phyloP scores from a whole-genome alignment of 1,140 invertebrate species.

The Drosophila kepulauana region DNA sequence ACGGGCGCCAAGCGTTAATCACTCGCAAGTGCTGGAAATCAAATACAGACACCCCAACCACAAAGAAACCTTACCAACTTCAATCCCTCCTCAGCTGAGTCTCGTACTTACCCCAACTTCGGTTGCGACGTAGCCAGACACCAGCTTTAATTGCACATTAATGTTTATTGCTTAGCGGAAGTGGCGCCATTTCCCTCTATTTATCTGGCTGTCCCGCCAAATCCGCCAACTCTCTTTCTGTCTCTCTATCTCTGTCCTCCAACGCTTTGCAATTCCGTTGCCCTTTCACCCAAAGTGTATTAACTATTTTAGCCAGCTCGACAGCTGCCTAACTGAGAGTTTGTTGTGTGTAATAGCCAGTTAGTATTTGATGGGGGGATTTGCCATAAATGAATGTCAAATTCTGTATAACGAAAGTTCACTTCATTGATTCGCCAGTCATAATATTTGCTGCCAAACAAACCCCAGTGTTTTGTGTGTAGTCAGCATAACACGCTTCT shows the following conservation, averaged over 20 bases:
- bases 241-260: not conserved
- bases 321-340: not conserved
- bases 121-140: slow-evolving; percentile 48
- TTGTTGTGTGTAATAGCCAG: not conserved
- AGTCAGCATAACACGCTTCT: slow-evolving; percentile 1
- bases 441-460: not conserved
- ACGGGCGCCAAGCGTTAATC: slow-evolving; percentile 64
- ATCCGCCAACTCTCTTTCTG: slow-evolving; percentile 34
- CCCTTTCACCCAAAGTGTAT: not conserved
- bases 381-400: not conserved
- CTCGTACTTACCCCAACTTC: slow-evolving; percentile 1
- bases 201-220: slow-evolving; percentile 24
- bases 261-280: not conserved
- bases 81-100: not conserved
- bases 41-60: slow-evolving; percentile 61
- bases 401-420: not conserved
- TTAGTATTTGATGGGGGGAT: not conserved
- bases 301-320: slow-evolving; percentile 3
- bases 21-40: slow-evolving; percentile 66
- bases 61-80: not conserved
- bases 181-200: slow-evolving; percentile 73
- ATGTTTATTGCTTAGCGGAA: slow-evolving; percentile 79
- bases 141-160: slow-evolving; percentile 80
- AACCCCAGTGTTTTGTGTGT: not conserved
- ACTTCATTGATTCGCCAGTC: not conserved